phyloP scores from a whole-genome alignment of 2,888 invertebrate species.

The Apotomis betuletana region DNA sequence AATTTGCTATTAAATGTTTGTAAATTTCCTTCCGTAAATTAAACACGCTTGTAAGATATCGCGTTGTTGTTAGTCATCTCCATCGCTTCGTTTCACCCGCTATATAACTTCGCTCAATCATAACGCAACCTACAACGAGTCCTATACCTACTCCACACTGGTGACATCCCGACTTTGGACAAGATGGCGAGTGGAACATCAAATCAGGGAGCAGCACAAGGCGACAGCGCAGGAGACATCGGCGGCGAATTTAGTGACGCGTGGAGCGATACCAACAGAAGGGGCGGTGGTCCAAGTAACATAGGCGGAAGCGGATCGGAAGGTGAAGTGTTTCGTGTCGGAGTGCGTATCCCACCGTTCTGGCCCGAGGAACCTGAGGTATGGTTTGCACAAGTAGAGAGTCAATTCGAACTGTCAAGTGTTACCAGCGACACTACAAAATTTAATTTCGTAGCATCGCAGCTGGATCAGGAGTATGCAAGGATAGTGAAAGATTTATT shows the following conservation, averaged over 20 bases:
- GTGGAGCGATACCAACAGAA: neutral
- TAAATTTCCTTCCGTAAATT: too few species aligned
- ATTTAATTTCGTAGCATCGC: conserved; percentile 2
- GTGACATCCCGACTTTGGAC: neutral
- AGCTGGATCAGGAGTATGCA: conserved; percentile 10
- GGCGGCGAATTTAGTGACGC: neutral
- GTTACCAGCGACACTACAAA: conserved; percentile 6
- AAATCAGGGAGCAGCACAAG: neutral
- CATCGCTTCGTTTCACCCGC: too few species aligned
- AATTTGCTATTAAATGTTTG: too few species aligned
- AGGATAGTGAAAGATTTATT: conserved; percentile 1
- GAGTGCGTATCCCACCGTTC: conserved; percentile 3
- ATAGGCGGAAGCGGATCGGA: neutral
- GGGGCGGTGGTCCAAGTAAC: conserved; percentile 4
- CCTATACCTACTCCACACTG: neutral
- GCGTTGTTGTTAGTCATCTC: too few species aligned
- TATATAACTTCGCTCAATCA: too few species aligned
- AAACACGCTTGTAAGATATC: too few species aligned
- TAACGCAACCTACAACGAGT: too few species aligned
- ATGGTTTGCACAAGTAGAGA: neutral
- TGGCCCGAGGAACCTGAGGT: neutral
- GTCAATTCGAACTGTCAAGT: conserved; percentile 7
- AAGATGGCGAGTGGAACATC: neutral
- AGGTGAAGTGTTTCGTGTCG: conserved; percentile 5
- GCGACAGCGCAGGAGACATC: neutral